Evolutionary conservation across 1,140 invertebrate species (phyloP).

Genomic region (Saccostrea echinata): DNA sequence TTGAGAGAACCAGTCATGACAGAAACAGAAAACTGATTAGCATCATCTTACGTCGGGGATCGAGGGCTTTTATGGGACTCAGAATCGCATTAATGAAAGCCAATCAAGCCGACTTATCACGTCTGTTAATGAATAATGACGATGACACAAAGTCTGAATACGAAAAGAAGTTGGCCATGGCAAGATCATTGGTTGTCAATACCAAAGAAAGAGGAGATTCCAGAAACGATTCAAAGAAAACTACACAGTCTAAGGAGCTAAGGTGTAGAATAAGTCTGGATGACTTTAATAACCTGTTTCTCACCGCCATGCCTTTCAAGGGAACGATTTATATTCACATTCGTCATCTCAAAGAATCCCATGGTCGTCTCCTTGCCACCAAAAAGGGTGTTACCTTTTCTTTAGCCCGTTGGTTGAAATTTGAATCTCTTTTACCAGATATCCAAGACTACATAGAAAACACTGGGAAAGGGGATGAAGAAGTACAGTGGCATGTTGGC

Average conservation of each 20-base stretch:
- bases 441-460: too few species aligned
- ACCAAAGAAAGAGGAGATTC: not conserved
- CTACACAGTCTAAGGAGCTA: not conserved
- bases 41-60: slow-evolving; percentile 28
- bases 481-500: slow-evolving; percentile 27
- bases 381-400: too few species aligned
- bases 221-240: not conserved
- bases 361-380: too few species aligned
- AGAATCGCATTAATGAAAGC: slow-evolving; percentile 39
- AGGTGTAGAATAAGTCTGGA: too few species aligned
- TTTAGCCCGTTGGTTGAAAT: too few species aligned
- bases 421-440: too few species aligned
- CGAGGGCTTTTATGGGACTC: slow-evolving; percentile 32
- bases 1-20: slow-evolving; percentile 28
- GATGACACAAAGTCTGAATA: slow-evolving; percentile 14
- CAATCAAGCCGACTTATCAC: slow-evolving; percentile 29
- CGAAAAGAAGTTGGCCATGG: slow-evolving; percentile 4
- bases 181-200: not conserved
- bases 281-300: too few species aligned
- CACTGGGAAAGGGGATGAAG: not conserved
- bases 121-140: slow-evolving; percentile 1
- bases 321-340: too few species aligned
- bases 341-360: too few species aligned
- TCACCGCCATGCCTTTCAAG: too few species aligned
- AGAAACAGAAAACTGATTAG: slow-evolving; percentile 37